Percentiles rank a stretch among this genome's conserved stretches.
Evolutionary conservation across 35 echinoderm and acorn worm genomes (phyloP).

Genomic region (Amphiura filiformis): DNA sequence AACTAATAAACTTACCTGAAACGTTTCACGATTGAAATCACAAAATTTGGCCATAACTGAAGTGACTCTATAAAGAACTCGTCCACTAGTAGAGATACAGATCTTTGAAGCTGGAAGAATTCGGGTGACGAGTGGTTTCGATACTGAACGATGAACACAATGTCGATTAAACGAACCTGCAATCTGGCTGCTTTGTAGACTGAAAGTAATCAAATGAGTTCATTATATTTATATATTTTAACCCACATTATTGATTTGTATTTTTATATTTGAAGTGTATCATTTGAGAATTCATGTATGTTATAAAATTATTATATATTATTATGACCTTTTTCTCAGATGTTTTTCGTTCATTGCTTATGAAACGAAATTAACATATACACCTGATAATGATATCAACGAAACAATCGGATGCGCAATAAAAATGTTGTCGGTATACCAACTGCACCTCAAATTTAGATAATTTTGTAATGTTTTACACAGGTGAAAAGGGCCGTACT

Average conservation of each 20-base stretch:
- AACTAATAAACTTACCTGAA: neutral
- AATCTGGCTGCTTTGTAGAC: neutral
- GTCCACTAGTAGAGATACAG: neutral
- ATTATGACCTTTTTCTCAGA: neutral
- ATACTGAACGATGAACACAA: neutral
- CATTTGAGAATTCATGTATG: neutral
- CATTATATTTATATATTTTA: neutral
- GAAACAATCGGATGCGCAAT: neutral
- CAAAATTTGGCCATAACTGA: neutral
- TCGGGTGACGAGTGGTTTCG: neutral
- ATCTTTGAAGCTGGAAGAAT: neutral
- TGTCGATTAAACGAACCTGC: neutral
- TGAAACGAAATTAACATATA: too few species aligned
- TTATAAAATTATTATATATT: neutral
- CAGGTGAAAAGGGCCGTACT: neutral
- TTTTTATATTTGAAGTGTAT: neutral
- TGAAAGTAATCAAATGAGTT: neutral
- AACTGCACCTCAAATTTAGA: neutral
- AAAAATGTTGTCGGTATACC: neutral
- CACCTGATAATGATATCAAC: too few species aligned
- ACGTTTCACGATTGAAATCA: neutral
- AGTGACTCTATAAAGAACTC: neutral
- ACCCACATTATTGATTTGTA: neutral
- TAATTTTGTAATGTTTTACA: neutral
- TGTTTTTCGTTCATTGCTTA: neutral